These are phyloP conservation scores for Diabrotica virgifera DNA, from an alignment of 1,140 invertebrate genomes.

Conservation along the genomic window DNA sequence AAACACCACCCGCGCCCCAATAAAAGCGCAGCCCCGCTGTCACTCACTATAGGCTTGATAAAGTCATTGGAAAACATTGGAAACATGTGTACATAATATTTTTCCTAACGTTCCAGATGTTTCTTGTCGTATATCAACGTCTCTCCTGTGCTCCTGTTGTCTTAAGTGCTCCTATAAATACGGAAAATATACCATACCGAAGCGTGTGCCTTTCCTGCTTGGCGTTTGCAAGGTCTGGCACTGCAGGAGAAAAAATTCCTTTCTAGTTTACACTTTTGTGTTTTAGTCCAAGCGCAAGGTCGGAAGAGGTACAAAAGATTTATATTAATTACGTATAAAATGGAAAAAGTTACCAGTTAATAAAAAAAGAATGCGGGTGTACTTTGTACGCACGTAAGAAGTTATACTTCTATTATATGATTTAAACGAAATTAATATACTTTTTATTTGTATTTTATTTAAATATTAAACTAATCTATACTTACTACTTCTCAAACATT, in stretches of 20 bases:
- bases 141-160: conserved; percentile 18
- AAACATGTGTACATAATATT: conserved; percentile 18
- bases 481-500: too few species aligned
- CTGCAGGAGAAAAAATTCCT: conserved; percentile 1
- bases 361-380: neutral
- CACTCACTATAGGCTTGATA: conserved; percentile 5
- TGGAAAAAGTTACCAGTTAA: neutral
- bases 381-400: too few species aligned
- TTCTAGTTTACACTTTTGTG: conserved; percentile 10
- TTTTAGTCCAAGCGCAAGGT: conserved; percentile 1
- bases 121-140: conserved; percentile 13
- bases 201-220: neutral
- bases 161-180: conserved; percentile 21
- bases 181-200: conserved; percentile 6
- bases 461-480: too few species aligned
- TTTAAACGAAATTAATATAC: too few species aligned
- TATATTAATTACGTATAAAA: neutral
- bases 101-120: conserved; percentile 14
- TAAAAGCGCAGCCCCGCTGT: neutral
- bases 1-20: neutral
- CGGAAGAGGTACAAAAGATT: neutral
- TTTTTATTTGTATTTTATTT: too few species aligned
- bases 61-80: conserved; percentile 12
- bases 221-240: conserved; percentile 5
- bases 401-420: too few species aligned